A percentile compares a stretch with the other conserved stretches of the same genome.
Conservation (phyloP, 2,888 invertebrate genomes). For the Halictus quadricinctus region DNA sequence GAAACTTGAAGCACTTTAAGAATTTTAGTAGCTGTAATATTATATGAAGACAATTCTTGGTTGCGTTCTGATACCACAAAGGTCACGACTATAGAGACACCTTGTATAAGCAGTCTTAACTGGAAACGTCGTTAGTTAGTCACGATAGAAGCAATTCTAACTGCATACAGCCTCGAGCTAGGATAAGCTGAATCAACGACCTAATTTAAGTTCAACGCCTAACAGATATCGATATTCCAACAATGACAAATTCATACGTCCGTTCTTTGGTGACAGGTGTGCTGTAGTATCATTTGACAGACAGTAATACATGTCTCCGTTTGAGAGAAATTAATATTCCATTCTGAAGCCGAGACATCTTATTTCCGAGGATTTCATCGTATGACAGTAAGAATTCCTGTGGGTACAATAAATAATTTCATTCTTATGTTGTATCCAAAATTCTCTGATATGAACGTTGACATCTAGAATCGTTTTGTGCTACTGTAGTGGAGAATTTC, state of each 20-base stretch:
- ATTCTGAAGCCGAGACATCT: conserved; percentile 36
- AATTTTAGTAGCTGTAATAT: not conserved
- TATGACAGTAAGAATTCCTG: not conserved
- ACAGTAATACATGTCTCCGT: not conserved
- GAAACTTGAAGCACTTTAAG: not conserved
- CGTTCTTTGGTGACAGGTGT: conserved; percentile 11
- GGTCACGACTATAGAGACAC: not conserved
- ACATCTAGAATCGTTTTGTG: not conserved
- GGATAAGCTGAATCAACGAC: conserved; percentile 5
- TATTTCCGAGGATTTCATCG: conserved; percentile 33
- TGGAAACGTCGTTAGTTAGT: not conserved
- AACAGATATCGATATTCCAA: conserved; percentile 4
- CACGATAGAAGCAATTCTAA: not conserved
- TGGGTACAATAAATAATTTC: not conserved
- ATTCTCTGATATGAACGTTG: not conserved
- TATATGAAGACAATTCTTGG: not conserved
- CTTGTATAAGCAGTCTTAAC: not conserved
- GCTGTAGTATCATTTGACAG: conserved; percentile 9
- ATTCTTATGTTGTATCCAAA: not conserved
- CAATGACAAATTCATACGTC: conserved; percentile 19
- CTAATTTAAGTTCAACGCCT: not conserved
- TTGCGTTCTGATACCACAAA: not conserved
- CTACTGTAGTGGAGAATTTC: not conserved
- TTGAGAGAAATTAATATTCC: conserved; percentile 38
- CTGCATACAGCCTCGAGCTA: not conserved